Base-by-base conservation (phyloP, 2,113 vertebrate genomes). In the Phodopus roborovskii region DNA sequence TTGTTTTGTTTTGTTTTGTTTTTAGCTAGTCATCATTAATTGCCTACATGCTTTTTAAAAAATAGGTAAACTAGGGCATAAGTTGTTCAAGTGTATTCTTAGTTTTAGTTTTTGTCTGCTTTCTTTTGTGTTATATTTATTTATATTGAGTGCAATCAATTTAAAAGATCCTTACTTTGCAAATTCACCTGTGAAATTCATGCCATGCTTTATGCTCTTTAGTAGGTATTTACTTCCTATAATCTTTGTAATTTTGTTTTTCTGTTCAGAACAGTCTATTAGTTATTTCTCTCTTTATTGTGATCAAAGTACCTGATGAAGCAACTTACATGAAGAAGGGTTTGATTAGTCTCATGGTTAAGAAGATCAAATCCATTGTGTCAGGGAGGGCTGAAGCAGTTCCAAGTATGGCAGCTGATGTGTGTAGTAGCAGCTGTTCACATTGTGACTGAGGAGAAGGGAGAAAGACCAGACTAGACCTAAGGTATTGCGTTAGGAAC, bases 171-270 rank as follows among this genome's bases (percentile, higher is more conserved):
- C 98, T 82, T 90, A 92, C 86, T 87, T 90, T 86, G 90, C 70
- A 97, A 97, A 98, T n/a, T 91, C 1, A 73, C 5, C 13, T 62
- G 8, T 94, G n/a, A 77, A 87, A 1, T 36, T 79, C 13, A 79
- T 39, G 3, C 1, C 33, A 7, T 60, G 53, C 56, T 62, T 66
- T 48, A 39, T 50, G 33, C 96, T 97, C 97, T 97, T 26, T 98
- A 98, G 98, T 96, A 97, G 36, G 20, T 86, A 94, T 97, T 97
- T 97, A 98, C 98, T 98, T 99, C 97, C 96, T 95, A 28, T 39
- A 97, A 97, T 92, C 93, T 97, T 96, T 97, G 79, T 56, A 92
- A 19, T 88, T 98, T 98, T 97, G 98, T 98, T 98, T 98, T 95
- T 92, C 98, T 97, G 98, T 98, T 98, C 98, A 98, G 97, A 97